Conservation (phyloP, 2,888 invertebrate species). For the Drosophila borealis region DNA sequence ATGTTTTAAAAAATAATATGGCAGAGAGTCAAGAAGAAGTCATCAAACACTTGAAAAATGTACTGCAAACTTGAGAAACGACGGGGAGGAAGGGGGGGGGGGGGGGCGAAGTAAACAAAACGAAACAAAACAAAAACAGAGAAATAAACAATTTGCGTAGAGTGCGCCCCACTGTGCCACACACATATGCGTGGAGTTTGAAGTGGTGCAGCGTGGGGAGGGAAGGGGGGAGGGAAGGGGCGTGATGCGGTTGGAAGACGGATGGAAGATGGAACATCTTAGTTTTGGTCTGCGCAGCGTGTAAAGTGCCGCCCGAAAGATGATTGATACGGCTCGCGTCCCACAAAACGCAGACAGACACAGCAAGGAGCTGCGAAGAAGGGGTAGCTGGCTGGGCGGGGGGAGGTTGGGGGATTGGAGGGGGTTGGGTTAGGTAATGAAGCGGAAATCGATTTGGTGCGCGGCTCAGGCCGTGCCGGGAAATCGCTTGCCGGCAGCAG, state of each 20-base stretch:
- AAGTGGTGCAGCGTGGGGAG: background rate
- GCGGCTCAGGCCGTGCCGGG: conserved; percentile 65
- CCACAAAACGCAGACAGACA: background rate
- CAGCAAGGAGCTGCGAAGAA: background rate
- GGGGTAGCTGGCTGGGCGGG: background rate
- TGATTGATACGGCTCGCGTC: conserved; percentile 68
- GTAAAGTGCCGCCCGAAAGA: conserved; percentile 68
- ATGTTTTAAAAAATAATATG: conserved; percentile 13
- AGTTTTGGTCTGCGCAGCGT: conserved; percentile 38
- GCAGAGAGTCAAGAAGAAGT: conserved; percentile 59
- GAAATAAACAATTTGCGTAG: conserved; percentile 71
- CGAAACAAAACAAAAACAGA: conserved; percentile 37
- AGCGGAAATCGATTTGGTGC: conserved; percentile 80
- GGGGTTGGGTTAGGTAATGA: conserved; percentile 66
- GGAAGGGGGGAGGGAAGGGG: no score
- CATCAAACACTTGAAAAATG: conserved; percentile 79
- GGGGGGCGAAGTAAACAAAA: conserved; percentile 40
- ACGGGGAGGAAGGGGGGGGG: conserved; percentile 55
- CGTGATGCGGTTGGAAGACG: background rate
- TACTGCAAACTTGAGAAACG: conserved; percentile 78
- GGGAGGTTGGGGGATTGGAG: background rate
- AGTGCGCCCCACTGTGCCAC: conserved; percentile 31
- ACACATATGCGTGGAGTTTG: conserved; percentile 52
- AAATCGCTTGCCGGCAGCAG: conserved; percentile 76
- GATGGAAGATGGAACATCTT: conserved; percentile 41